Conservation (phyloP, 2,113 vertebrate genomes). For the Rousettus leschenaultii region DNA sequence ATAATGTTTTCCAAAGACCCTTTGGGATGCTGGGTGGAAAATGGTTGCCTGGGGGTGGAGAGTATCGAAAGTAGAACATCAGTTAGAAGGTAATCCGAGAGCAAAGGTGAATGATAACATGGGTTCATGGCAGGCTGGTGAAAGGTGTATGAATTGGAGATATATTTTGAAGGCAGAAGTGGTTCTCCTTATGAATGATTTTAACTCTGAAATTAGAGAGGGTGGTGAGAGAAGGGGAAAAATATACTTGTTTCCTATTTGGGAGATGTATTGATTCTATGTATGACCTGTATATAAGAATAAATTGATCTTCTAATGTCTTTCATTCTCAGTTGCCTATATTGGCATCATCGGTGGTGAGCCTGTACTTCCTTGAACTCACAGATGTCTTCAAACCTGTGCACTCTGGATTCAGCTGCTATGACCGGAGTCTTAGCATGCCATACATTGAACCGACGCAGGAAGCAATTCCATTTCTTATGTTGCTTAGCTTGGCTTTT, state of each 20-base stretch:
- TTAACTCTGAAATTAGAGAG: background rate
- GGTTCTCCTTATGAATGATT: background rate
- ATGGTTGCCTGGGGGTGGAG: background rate
- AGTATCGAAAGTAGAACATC: background rate
- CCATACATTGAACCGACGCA: constrained; percentile 95
- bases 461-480: constrained; percentile 95
- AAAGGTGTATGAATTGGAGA: background rate
- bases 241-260: background rate
- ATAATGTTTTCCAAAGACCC: background rate
- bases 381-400: constrained; percentile 98
- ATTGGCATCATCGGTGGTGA: constrained; percentile 95
- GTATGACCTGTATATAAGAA: background rate
- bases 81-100: background rate
- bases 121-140: background rate
- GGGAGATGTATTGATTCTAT: background rate
- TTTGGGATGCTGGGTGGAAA: background rate
- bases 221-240: background rate
- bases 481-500: constrained; percentile 96
- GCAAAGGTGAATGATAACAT: background rate
- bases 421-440: constrained; percentile 96
- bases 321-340: constrained; percentile 92
- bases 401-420: constrained; percentile 94
- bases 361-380: constrained; percentile 98
- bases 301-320: constrained; percentile 49
- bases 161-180: background rate